Evolutionary conservation across 2,113 vertebrate species (phyloP).

Genomic region (Peromyscus maniculatus): DNA sequence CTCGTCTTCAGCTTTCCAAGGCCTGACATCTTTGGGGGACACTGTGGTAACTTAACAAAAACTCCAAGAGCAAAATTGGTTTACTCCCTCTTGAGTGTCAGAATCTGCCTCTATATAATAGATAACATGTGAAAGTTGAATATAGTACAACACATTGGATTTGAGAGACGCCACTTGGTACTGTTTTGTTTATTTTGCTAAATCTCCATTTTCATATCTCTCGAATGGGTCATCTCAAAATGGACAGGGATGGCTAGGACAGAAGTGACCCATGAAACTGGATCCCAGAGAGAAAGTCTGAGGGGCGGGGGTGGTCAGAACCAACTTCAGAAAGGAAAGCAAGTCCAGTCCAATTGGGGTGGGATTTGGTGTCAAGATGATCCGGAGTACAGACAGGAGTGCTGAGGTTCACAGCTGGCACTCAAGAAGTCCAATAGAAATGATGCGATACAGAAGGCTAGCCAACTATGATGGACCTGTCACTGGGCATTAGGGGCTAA

Average conservation of each 20-base stretch:
- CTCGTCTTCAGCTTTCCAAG: background rate
- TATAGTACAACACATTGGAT: no score
- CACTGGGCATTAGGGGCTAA: background rate
- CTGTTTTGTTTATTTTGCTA: background rate
- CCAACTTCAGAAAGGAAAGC: background rate
- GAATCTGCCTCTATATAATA: background rate
- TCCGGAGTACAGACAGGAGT: background rate
- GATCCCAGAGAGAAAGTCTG: background rate
- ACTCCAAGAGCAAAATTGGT: background rate
- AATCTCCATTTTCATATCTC: background rate
- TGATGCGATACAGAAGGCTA: background rate
- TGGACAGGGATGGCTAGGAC: background rate
- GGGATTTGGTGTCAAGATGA: background rate
- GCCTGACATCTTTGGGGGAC: background rate
- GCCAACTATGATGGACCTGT: background rate
- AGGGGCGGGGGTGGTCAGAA: background rate
- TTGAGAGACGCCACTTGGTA: background rate
- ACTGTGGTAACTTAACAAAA: background rate
- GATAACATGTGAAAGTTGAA: background rate
- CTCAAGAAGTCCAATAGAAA: background rate
- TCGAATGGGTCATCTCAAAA: background rate
- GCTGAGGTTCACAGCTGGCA: constrained; percentile 15
- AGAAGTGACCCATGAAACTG: background rate
- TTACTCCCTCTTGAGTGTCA: background rate
- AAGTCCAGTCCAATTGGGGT: background rate